Percentiles rank a stretch among this genome's conserved stretches.
Evolutionary conservation across 2,797 vertebrate species (phyloP).

Genomic region (Poecilia wingei): DNA sequence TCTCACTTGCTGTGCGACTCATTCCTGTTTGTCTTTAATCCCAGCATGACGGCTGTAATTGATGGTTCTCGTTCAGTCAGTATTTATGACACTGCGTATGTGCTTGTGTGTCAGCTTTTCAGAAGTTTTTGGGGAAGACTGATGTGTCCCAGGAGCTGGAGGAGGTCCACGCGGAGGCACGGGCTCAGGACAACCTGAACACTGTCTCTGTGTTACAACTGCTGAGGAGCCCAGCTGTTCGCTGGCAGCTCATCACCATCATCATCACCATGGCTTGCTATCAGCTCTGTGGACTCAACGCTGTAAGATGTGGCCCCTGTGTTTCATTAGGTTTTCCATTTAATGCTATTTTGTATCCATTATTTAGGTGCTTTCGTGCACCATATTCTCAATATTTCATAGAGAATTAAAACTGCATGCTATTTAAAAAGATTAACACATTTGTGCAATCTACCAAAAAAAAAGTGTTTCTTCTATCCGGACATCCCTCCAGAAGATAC

Average conservation of each 20-base stretch:
- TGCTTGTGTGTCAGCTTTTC: slow-evolving; percentile 83
- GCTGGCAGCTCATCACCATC: slow-evolving; percentile 89
- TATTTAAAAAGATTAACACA: neutral
- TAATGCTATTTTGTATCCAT: neutral
- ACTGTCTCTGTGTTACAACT: slow-evolving; percentile 82
- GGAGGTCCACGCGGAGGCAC: slow-evolving; percentile 85
- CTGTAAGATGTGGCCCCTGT: slow-evolving; percentile 78
- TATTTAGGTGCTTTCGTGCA: neutral
- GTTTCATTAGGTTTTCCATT: neutral
- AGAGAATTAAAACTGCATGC: neutral
- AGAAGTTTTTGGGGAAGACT: slow-evolving; percentile 86
- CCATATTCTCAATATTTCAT: neutral
- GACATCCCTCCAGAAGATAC: neutral
- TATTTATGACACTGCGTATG: slow-evolving; percentile 9
- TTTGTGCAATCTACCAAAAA: neutral
- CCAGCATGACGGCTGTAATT: slow-evolving; percentile 15
- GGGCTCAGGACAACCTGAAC: slow-evolving; percentile 78
- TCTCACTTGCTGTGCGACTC: neutral
- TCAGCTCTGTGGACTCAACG: slow-evolving; percentile 94
- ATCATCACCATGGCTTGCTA: slow-evolving; percentile 91
- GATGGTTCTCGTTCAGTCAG: neutral
- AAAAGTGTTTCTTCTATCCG: neutral
- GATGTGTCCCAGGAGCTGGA: slow-evolving; percentile 89
- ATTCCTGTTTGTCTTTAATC: slow-evolving; percentile 25
- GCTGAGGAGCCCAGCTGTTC: slow-evolving; percentile 74